Base-by-base conservation (phyloP, 2,113 vertebrate genomes). In the Caretta caretta region DNA sequence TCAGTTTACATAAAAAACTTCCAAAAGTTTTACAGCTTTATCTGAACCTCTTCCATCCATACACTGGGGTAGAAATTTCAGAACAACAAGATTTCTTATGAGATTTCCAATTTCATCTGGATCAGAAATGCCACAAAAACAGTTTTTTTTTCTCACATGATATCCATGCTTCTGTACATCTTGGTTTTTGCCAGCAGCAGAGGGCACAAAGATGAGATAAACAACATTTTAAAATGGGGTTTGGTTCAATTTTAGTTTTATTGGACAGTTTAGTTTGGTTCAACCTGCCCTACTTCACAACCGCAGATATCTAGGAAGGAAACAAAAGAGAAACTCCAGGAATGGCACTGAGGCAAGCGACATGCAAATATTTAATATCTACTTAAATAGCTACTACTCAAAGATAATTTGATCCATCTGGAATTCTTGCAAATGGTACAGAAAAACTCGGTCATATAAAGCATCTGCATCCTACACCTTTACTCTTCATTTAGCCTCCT, bases 1-100 rank as follows among this genome's bases (percentile, higher is more conserved):
- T 93, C 86, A 88, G 24, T 87, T 93, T 50, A 94, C 65, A 75
- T 20, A 94, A 93, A 87, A 87, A 86, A 81, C 29, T 83, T 87
- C 51, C 48, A 31, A 48, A 88, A 54, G 2, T 38, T 72, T 72
- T 38, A 16, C 65, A 1, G 5, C 65, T 22, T 72, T 38, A 38
- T 38, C 35, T 38, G 17, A 69, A 19, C 35, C 35, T 38, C 65
- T n/a, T 69, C 65, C 17, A 38, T 69, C 17, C n/a, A n/a, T 69
- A 17, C 10, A 38, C 35, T 5, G 17, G 16, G n/a, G 35, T 38
- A n/a, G 35, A 69, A 38, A 17, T 69, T n/a, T n/a, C 35, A 38
- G 35, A n/a, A 69, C 31, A 65, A n/a, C 62, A 65, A 62, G 31
- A 65, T n/a, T 69, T 69, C 35, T 69, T 65, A 8, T 22, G 65